Evolutionary conservation across 2,797 vertebrate genomes (phyloP), one percentile per base, ranked within the genome.

Genomic region (Sebastes paucispinis): DNA sequence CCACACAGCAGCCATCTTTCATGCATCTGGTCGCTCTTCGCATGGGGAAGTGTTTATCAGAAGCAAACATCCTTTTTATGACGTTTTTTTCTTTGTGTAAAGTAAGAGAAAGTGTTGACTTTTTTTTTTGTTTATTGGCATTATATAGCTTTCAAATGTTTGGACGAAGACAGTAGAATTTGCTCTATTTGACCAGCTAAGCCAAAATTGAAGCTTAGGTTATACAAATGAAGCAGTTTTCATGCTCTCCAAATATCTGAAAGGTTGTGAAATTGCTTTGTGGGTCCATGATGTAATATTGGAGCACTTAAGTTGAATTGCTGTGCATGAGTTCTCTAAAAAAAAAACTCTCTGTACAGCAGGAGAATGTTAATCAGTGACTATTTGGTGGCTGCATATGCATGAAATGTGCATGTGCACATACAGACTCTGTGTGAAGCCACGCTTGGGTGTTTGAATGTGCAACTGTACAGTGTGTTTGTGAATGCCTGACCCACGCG

Each of bases 401-500:
- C 87, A 91, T 89, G 88, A 78, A 69, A 36, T 72, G 60, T 27
- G 66, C 39, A 78, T 50, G 76, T 69, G 70, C 71, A 69, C 81
- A 75, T 79, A 27, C 8, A 2, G n/a, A 70, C 76, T 76, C 83
- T 22, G 34, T 16, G 12, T 78, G 73, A 13, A 3, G 59, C 43
- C 70, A 50, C 74, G 75, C 76, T 36, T 71, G 52, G 69, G 52
- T 76, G 36, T 84, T 68, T 88, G 73, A 86, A 74, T 57, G 77
- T 88, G 75, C 76, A 64, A 67, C 50, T 84, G 65, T 81, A 83
- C 25, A 11, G 81, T 81, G 70, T 85, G 79, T 91, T 80, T 92
- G 84, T 92, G 92, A 87, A 88, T 85, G 83, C 81, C 83, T 89
- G 78, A 84, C 85, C 70, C 89, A 31, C 81, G 82, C 87, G 25